phyloP scores from a whole-genome alignment of 2,113 vertebrate species.

The Sphaerodactylus townsendi region DNA sequence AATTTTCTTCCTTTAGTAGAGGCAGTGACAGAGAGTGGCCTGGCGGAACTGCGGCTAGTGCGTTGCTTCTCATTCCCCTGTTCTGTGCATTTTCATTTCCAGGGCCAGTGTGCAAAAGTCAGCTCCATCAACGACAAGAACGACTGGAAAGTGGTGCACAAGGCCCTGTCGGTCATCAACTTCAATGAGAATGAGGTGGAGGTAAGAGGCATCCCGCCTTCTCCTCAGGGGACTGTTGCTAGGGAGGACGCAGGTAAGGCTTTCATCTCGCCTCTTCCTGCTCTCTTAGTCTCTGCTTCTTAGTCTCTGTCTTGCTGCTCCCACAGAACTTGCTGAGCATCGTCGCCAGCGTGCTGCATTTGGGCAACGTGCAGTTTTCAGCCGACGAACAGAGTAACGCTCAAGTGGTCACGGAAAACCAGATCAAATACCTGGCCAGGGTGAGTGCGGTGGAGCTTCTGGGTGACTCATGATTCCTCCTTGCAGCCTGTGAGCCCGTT shows the following conservation, averaged over 20 bases:
- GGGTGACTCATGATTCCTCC: neutral
- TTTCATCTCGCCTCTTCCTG: no score
- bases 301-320: neutral
- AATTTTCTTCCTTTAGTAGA: no score
- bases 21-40: no score
- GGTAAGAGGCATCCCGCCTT: conserved; percentile 73
- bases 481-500: no score
- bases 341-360: conserved; percentile 92
- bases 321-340: conserved; percentile 91
- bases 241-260: no score
- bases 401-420: conserved; percentile 90
- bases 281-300: no score
- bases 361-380: conserved; percentile 93
- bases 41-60: no score
- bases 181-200: conserved; percentile 92
- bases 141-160: conserved; percentile 92
- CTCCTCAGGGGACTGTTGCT: no score
- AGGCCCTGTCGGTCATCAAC: conserved; percentile 88
- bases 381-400: conserved; percentile 87
- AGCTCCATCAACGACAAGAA: conserved; percentile 98
- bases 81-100: conserved; percentile 1
- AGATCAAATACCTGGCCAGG: conserved; percentile 94
- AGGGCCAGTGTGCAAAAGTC: conserved; percentile 98
- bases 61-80: neutral
- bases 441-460: conserved; percentile 68